Conservation (phyloP, 2,888 invertebrate species). For the Apeira syringaria region DNA sequence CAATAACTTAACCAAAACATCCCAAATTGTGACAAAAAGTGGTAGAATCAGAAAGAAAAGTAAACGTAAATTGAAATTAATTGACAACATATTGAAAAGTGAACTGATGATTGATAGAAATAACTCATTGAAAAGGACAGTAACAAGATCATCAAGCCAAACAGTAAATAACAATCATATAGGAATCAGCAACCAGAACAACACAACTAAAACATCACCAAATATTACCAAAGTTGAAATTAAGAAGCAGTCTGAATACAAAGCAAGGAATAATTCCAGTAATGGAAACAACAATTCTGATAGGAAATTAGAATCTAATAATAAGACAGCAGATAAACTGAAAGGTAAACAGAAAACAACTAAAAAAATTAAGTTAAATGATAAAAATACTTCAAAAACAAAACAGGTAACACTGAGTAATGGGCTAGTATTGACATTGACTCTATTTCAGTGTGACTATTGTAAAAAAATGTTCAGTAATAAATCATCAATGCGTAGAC, state of each 20-base stretch:
- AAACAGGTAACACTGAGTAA: conserved; percentile 43
- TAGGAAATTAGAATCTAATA: conserved; percentile 14
- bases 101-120: conserved; percentile 59
- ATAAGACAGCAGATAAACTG: no score
- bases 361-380: conserved; percentile 22
- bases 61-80: conserved; percentile 48
- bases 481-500: conserved; percentile 86
- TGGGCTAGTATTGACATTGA: conserved; percentile 42
- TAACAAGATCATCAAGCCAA: conserved; percentile 17
- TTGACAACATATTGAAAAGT: conserved; percentile 62
- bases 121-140: conserved; percentile 19
- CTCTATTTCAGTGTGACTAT: conserved; percentile 77
- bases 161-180: conserved; percentile 69
- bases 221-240: conserved; percentile 5
- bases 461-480: conserved; percentile 86
- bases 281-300: conserved; percentile 9
- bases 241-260: conserved; percentile 8
- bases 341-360: conserved; percentile 24
- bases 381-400: conserved; percentile 25
- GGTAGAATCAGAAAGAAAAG: conserved; percentile 46
- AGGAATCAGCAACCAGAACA: conserved; percentile 59
- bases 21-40: conserved; percentile 40
- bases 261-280: conserved; percentile 14
- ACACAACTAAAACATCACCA: conserved; percentile 21
- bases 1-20: conserved; percentile 16